Conservation (phyloP, 2,888 invertebrate species). For the Diplazon laetatorius region DNA sequence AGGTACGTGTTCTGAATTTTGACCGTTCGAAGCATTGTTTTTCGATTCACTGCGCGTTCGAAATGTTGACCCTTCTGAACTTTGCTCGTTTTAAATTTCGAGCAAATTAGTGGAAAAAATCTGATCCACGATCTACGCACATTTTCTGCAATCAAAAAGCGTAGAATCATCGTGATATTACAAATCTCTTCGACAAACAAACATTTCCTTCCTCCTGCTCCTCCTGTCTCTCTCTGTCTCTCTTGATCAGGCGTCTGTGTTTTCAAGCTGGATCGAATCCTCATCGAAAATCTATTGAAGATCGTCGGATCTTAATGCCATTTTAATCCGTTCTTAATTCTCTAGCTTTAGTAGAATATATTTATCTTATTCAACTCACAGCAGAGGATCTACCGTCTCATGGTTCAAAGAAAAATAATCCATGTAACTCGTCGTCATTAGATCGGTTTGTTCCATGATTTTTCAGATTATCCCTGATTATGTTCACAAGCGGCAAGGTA, state of each 20-base stretch:
- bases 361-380: background rate
- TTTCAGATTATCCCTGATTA: background rate
- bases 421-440: background rate
- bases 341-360: background rate
- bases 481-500: background rate
- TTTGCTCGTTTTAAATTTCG: no score
- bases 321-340: slow-evolving; percentile 42
- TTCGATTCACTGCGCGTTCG: no score
- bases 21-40: no score
- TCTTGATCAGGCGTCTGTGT: background rate
- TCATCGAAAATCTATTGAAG: slow-evolving; percentile 1
- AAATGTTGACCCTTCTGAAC: no score
- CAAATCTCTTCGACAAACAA: slow-evolving; percentile 38
- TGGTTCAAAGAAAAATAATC: background rate
- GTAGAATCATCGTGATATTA: slow-evolving; percentile 37
- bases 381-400: background rate
- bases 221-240: slow-evolving; percentile 3
- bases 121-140: slow-evolving; percentile 5
- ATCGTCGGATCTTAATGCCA: slow-evolving; percentile 19
- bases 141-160: background rate
- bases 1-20: no score
- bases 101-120: no score
- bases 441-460: background rate
- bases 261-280: slow-evolving; percentile 23
- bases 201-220: no score